Percentiles rank a stretch among this genome's conserved stretches.
Evolutionary conservation across 1,140 invertebrate genomes (phyloP).

Genomic region (Euura saliciscinereae): DNA sequence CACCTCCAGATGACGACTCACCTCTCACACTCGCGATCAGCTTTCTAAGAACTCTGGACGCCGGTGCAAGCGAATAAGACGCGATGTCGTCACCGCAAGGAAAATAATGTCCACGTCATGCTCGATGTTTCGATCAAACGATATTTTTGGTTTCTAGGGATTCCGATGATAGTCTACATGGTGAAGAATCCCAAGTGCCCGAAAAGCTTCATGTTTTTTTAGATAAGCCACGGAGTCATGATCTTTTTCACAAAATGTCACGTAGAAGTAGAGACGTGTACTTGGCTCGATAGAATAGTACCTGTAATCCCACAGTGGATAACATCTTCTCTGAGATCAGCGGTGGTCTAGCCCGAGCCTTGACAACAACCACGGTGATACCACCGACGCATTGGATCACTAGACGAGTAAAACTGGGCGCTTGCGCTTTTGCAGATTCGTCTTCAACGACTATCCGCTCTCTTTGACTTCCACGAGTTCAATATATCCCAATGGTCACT

Average conservation of each 20-base stretch:
- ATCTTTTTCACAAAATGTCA: too few species aligned
- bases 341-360: background rate
- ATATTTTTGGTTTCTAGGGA: too few species aligned
- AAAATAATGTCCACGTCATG: background rate
- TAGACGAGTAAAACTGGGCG: background rate
- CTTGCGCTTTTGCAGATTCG: background rate
- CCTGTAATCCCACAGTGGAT: too few species aligned
- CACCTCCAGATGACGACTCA: constrained; percentile 4
- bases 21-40: background rate
- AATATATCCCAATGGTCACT: too few species aligned
- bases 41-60: background rate
- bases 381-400: background rate
- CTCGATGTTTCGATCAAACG: too few species aligned
- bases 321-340: too few species aligned
- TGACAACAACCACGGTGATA: background rate
- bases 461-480: background rate
- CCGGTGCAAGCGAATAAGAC: background rate
- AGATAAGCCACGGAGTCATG: too few species aligned
- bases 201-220: too few species aligned
- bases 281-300: too few species aligned
- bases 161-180: too few species aligned
- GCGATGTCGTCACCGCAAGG: background rate
- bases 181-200: too few species aligned
- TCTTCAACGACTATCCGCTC: background rate
- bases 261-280: too few species aligned